Base-by-base conservation (phyloP, 2,113 vertebrate genomes). In the Mirza zaza region DNA sequence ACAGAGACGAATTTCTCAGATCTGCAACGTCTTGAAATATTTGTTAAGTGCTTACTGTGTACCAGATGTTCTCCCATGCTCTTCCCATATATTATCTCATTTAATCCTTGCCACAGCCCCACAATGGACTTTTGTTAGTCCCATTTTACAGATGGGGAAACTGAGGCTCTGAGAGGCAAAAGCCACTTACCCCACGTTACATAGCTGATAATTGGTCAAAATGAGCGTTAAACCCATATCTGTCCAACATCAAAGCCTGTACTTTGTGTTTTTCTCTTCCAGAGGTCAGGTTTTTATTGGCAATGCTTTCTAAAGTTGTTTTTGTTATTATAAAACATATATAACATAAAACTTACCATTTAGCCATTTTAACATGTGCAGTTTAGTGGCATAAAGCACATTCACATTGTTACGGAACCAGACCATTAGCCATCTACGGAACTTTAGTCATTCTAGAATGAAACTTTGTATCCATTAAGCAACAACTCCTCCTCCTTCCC, bases 321-420 rank as follows among this genome's bases (percentile, higher is more conserved):
- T 79, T 36, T 36, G 50, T 25, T 29, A 15, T 14, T 20, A 36
- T 32, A 45, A 73, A 45, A 87, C 61, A 20, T 71, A 32, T n/a
- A 4, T 17, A 59, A 45, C 36, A 11, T 15, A 57, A 73, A 65
- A 57, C 63, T 65, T 23, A 70, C 39, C 48, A 29, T 70, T 61
- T 50, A n/a, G 20, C 8, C 65, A 80, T 63, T 71, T 27, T 48
- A 59, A 11, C 10, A 8, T 20, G 1, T 48, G 32, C 36, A 29
- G 17, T 32, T 59, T 34, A 29, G 63, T 6, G 17, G 12, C 32
- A 21, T 52, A n/a, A 14, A 25, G 59, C n/a, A 17, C 25, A 13
- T 73, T 42, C 39, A 18, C 2, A 32, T 0, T 36, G 32, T 15
- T 25, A 17, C 3, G 1, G 4, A 5, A 36, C 63, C 29, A 39